Percentiles rank a stretch among this genome's conserved stretches.
Evolutionary conservation across 2,113 vertebrate species (phyloP).

Genomic region (Lamprotornis superbus): DNA sequence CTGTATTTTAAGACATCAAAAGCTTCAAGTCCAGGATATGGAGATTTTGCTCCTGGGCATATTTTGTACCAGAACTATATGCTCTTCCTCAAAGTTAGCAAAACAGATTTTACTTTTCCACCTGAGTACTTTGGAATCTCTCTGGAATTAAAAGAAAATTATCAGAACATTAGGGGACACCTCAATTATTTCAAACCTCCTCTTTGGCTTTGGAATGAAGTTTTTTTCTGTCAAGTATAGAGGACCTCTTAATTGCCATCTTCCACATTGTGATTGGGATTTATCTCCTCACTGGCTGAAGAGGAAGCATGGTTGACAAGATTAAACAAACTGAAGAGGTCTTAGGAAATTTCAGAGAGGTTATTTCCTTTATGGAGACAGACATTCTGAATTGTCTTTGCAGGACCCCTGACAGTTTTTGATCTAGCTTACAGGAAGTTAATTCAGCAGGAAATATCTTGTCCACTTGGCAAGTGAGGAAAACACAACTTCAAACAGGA

Average conservation of each 20-base stretch:
- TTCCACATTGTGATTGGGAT: neutral
- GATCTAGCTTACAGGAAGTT: neutral
- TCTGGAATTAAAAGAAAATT: neutral
- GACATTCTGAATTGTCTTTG: neutral
- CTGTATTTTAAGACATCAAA: neutral
- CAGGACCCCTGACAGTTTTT: neutral
- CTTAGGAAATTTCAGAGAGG: neutral
- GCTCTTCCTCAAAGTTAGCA: neutral
- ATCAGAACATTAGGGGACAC: neutral
- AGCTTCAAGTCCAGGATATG: neutral
- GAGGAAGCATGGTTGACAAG: neutral
- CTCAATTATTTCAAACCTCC: neutral
- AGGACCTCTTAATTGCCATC: neutral
- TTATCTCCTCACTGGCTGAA: neutral
- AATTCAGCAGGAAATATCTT: neutral
- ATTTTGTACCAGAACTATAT: neutral
- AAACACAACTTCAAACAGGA: neutral
- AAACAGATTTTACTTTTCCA: neutral
- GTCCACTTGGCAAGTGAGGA: neutral
- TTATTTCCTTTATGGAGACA: neutral
- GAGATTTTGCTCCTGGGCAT: neutral
- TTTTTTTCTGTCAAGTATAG: neutral
- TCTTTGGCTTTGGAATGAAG: neutral
- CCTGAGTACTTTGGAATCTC: neutral
- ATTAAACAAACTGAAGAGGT: neutral